Evolutionary conservation across 2,797 vertebrate genomes (phyloP).

Genomic region (Morelia viridis): DNA sequence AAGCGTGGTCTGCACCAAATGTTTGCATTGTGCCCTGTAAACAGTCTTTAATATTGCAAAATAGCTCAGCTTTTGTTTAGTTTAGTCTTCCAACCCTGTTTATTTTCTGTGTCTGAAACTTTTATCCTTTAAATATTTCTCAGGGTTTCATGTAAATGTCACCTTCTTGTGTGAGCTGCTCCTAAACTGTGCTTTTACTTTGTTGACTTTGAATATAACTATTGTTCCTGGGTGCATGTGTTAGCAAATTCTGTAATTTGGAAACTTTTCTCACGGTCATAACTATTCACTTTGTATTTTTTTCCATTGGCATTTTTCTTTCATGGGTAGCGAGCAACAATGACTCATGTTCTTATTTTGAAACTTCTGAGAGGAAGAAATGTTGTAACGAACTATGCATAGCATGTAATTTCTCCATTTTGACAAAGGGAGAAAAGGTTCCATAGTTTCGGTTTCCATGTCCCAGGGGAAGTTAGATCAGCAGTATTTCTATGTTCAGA

Average conservation of each 20-base stretch:
- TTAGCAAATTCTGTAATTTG: conserved; percentile 54
- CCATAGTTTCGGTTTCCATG: not conserved
- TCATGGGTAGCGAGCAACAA: conserved; percentile 4
- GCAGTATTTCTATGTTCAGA: not conserved
- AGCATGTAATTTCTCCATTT: not conserved
- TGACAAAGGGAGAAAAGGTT: not conserved
- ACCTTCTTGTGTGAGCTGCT: not conserved
- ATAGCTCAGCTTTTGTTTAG: conserved; percentile 17
- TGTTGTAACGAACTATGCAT: conserved; percentile 33
- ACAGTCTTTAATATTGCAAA: conserved; percentile 4
- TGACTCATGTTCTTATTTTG: conserved; percentile 26
- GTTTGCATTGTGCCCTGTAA: not conserved
- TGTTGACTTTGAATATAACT: conserved; percentile 49
- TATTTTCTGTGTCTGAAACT: conserved; percentile 19
- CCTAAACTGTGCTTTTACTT: not conserved
- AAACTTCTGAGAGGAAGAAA: not conserved
- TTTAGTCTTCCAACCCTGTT: conserved; percentile 5
- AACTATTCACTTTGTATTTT: conserved; percentile 55
- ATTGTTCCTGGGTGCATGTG: conserved; percentile 51
- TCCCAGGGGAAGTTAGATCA: not conserved
- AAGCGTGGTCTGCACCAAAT: not conserved
- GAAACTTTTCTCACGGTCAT: conserved; percentile 50
- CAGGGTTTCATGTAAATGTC: not conserved
- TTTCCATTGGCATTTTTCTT: not conserved
- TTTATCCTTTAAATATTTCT: conserved; percentile 26